Evolutionary conservation across 2,888 invertebrate genomes (phyloP).

Genomic region (Lochmaea capreae): DNA sequence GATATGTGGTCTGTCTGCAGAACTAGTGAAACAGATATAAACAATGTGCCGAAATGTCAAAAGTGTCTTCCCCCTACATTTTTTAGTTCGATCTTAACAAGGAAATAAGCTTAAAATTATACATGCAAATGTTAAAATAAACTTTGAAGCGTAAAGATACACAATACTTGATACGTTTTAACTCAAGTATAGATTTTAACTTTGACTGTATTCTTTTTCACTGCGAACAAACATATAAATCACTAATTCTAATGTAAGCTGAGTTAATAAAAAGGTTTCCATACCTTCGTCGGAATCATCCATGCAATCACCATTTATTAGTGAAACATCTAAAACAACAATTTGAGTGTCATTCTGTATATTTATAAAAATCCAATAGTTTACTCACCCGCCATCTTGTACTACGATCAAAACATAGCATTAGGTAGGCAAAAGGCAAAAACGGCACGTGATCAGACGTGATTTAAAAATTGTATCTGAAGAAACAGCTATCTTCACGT

Average conservation of each 20-base stretch:
- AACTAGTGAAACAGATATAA: constrained; percentile 38
- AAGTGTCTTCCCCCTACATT: constrained; percentile 32
- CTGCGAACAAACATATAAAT: constrained; percentile 9
- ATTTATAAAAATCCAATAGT: constrained; percentile 43
- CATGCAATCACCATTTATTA: constrained; percentile 59
- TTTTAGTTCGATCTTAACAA: constrained; percentile 22
- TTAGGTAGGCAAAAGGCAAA: constrained; percentile 51
- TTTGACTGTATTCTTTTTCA: constrained; percentile 15
- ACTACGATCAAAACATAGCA: constrained; percentile 63
- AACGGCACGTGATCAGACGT: constrained; percentile 59
- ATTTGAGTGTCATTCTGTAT: constrained; percentile 47
- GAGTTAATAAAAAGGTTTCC: constrained; percentile 51
- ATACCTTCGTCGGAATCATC: constrained; percentile 64
- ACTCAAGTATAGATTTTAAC: constrained; percentile 23
- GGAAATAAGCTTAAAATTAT: constrained; percentile 11
- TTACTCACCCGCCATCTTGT: constrained; percentile 66
- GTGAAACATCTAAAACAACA: constrained; percentile 61
- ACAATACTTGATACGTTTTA: constrained; percentile 11
- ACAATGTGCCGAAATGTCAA: constrained; percentile 45
- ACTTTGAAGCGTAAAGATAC: not conserved
- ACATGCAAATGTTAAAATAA: constrained; percentile 14
- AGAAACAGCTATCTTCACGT: constrained; percentile 25
- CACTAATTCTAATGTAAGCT: constrained; percentile 22
- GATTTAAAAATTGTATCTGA: constrained; percentile 38
- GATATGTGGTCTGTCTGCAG: constrained; percentile 28